These are phyloP conservation scores for Hoplostethus atlanticus DNA, from an alignment of 2,797 vertebrate species.

Conservation along the genomic window DNA sequence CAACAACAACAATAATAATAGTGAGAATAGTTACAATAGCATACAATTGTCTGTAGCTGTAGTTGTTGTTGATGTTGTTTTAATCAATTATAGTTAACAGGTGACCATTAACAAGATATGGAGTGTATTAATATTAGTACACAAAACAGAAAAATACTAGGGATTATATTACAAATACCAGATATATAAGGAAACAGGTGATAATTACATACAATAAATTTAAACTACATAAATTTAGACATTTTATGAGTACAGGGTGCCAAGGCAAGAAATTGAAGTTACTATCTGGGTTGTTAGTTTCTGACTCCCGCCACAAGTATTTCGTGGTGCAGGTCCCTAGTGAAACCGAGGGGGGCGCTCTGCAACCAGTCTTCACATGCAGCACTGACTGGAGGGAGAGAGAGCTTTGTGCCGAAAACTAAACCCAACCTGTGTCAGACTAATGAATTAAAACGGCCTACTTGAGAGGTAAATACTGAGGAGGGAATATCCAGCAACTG, in stretches of 20 bases:
- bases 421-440: conserved; percentile 84
- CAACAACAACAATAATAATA: too few relatives aligned
- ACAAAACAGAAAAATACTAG: too few relatives aligned
- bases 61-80: too few relatives aligned
- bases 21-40: too few relatives aligned
- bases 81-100: too few relatives aligned
- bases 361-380: conserved; percentile 69
- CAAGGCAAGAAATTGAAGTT: conserved; percentile 6
- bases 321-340: conserved; percentile 45
- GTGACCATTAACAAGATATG: too few relatives aligned
- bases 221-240: not conserved
- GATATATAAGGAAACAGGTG: too few relatives aligned
- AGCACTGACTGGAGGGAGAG: conserved; percentile 81
- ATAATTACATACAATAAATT: too few relatives aligned
- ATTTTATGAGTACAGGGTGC: too few relatives aligned
- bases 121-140: too few relatives aligned
- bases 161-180: too few relatives aligned
- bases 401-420: conserved; percentile 90
- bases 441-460: conserved; percentile 88
- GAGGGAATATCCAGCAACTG: conserved; percentile 41
- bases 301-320: conserved; percentile 75
- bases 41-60: too few relatives aligned
- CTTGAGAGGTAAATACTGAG: conserved; percentile 84
- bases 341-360: conserved; percentile 80
- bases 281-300: conserved; percentile 19